Base-by-base conservation (phyloP, 2,888 invertebrate species). In the Pteria penguin region DNA sequence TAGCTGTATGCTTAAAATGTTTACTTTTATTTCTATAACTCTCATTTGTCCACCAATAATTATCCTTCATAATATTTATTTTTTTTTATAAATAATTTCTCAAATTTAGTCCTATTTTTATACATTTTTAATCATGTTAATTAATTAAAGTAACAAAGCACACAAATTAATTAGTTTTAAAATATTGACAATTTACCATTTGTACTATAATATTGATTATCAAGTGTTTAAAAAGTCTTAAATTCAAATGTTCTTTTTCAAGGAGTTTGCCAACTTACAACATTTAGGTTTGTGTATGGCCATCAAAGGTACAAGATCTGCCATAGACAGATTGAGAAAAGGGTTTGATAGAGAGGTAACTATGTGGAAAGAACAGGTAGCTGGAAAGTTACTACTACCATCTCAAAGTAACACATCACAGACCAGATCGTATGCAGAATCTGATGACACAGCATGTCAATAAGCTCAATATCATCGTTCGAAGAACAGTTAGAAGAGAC, bases 391-490 rank as follows among this genome's bases (percentile, higher is more conserved):
- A 5, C 27, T 60, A 27, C 5, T 57, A 14, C 57, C 33, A 32
- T 55, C 63, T 18, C 36, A 57, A 14, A 24, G 14, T 18, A 45
- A 27, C 8, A 36, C 14, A 26, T 52, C 67, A 31, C 32, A 24
- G n/a, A 72, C 72, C 22, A 72, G 54, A 26, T 61, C 65, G 31
- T 72, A 63, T 72, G 72, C 22, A 18, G 57, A 31, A 11, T 26
- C n/a, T 8, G 18, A 22, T 22, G 22, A 36, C 2, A 52, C 66
- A 26, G 52, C 54, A 63, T 63, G 63, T 63, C 63, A 4, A 36
- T 36, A 36, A 31, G 31, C 8, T 36, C 63, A 8, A 24, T 22
- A 33, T 22, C 63, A n/a, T n/a, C n/a, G n/a, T n/a, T n/a, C n/a
- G n/a, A n/a, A n/a, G n/a, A n/a, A n/a, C n/a, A n/a, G n/a, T n/a